Conservation (phyloP, 2,113 vertebrate genomes). For the Penelope pileata region DNA sequence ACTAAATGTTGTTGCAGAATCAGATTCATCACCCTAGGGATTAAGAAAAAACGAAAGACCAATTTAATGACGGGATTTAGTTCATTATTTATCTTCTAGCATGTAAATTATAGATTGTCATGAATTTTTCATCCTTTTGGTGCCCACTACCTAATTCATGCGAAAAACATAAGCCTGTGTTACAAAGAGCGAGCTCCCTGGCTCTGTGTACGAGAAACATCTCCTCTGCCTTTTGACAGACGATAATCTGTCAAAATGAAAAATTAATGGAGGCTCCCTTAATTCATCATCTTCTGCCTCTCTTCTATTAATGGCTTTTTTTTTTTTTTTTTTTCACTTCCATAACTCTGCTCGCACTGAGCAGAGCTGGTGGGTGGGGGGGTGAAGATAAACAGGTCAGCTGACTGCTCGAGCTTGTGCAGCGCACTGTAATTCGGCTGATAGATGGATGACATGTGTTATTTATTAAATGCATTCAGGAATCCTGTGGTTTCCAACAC, state of each 20-base stretch:
- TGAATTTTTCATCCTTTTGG: constrained; percentile 84
- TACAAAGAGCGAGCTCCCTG: constrained; percentile 76
- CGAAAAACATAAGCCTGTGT: constrained; percentile 71
- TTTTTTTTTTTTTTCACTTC: constrained; percentile 7
- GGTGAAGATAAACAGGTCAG: constrained; percentile 68
- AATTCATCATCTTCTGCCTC: constrained; percentile 83
- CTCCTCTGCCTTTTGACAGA: constrained; percentile 80
- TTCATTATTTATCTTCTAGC: constrained; percentile 85
- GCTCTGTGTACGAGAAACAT: constrained; percentile 73
- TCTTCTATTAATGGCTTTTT: constrained; percentile 76
- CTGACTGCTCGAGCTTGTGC: constrained; percentile 43
- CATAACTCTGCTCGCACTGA: constrained; percentile 43
- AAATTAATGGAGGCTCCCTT: constrained; percentile 83
- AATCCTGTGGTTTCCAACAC: constrained; percentile 38
- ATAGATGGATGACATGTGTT: constrained; percentile 52
- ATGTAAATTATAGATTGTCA: constrained; percentile 86
- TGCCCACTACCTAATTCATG: constrained; percentile 80
- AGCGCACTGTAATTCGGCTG: constrained; percentile 27
- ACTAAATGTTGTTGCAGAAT: constrained; percentile 77
- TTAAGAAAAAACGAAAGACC: constrained; percentile 80
- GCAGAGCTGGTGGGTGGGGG: constrained; percentile 34
- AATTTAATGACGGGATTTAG: constrained; percentile 83
- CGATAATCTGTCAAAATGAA: constrained; percentile 88
- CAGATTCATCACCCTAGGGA: constrained; percentile 79
- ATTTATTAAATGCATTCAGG: constrained; percentile 42